Percentiles rank a stretch among this genome's conserved stretches.
Conservation (phyloP, 2,888 invertebrate species). For the Euphydryas editha region DNA sequence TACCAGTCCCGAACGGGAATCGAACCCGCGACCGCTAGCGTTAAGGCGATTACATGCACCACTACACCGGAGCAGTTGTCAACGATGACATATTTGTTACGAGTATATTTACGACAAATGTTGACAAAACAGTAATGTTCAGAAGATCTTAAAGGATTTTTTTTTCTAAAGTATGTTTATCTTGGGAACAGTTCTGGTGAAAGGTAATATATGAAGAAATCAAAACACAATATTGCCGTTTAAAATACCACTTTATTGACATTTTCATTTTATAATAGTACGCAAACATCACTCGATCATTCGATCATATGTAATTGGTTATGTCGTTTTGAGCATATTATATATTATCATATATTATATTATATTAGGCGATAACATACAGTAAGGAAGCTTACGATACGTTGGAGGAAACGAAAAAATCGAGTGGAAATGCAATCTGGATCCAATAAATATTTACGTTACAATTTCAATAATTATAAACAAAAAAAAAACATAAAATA, state of each 20-base stretch:
- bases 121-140: no score
- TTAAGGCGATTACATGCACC: not conserved
- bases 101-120: no score
- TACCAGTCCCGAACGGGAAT: no score
- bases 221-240: constrained; percentile 60
- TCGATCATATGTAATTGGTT: constrained; percentile 66
- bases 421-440: constrained; percentile 78
- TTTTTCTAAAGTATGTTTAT: no score
- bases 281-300: constrained; percentile 79
- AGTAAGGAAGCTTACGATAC: constrained; percentile 48
- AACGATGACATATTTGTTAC: no score
- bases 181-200: no score
- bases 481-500: constrained; percentile 60
- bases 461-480: constrained; percentile 66
- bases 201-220: not conserved
- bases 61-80: not conserved
- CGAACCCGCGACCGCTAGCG: no score
- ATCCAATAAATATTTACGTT: constrained; percentile 69
- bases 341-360: no score
- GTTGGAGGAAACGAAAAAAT: constrained; percentile 42
- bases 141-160: no score
- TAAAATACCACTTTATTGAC: constrained; percentile 83
- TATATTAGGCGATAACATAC: constrained; percentile 49
- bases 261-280: constrained; percentile 79
- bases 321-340: constrained; percentile 77